Conservation (phyloP, 2,113 vertebrate genomes). For the Dicaeum eximium region DNA sequence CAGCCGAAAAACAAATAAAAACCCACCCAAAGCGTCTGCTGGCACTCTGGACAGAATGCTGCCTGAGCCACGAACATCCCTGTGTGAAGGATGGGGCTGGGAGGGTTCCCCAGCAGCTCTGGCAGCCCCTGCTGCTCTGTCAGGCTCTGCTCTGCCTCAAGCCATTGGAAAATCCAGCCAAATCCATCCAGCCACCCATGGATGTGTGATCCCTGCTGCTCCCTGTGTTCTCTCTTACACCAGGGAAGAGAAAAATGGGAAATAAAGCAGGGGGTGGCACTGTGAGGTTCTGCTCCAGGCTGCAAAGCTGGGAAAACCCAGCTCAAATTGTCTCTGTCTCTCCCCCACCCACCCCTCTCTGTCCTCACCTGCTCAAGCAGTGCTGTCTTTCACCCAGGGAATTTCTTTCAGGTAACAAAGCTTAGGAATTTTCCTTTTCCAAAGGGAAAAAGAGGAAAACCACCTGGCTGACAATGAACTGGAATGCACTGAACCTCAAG, state of each 20-base stretch:
- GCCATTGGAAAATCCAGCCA: not conserved
- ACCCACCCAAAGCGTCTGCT: not conserved
- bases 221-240: not conserved
- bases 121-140: not conserved
- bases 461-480: not conserved
- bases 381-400: not conserved
- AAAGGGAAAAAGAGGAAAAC: not conserved
- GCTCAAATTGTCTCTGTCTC: not conserved
- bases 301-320: not conserved
- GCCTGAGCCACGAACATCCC: not conserved
- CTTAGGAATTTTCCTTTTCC: not conserved
- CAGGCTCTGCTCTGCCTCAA: conserved; percentile 22
- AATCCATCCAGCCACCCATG: not conserved
- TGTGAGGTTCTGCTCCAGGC: not conserved
- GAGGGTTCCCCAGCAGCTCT: conserved; percentile 1
- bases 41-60: not conserved
- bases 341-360: not conserved
- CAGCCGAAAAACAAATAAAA: not conserved
- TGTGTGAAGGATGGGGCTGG: not conserved
- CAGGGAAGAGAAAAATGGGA: not conserved
- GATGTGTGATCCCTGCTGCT: not conserved
- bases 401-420: not conserved
- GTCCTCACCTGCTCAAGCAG: not conserved
- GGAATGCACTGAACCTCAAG: not conserved
- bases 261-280: not conserved